These are phyloP conservation scores for Ceratitis capitata DNA, from an alignment of 1,140 invertebrate genomes.

Conservation along the genomic window DNA sequence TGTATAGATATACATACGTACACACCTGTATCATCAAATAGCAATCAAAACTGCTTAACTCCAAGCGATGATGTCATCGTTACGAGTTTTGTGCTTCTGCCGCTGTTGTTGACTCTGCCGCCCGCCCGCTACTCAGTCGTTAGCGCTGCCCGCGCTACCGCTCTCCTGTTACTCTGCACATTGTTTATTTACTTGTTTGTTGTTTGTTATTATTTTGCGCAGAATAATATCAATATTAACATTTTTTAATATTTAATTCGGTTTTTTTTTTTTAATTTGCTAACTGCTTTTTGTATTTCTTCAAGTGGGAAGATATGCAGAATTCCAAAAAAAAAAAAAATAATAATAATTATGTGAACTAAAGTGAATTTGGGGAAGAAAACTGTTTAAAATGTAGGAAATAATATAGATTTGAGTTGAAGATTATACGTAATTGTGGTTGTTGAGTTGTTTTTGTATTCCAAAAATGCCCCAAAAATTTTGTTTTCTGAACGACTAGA, in stretches of 20 bases:
- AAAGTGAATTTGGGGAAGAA: neutral
- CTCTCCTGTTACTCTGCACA: neutral
- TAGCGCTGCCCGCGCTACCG: neutral
- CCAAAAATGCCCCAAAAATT: too few species aligned
- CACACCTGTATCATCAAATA: neutral
- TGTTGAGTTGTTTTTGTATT: too few species aligned
- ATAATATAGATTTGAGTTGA: too few species aligned
- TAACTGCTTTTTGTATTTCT: too few species aligned
- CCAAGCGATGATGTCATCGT: neutral
- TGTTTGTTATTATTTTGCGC: conserved; percentile 7
- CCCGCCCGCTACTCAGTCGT: neutral
- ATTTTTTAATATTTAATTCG: neutral
- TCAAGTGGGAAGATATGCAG: too few species aligned
- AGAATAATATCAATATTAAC: neutral
- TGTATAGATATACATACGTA: neutral
- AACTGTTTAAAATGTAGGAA: neutral
- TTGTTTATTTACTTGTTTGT: neutral
- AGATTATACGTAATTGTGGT: too few species aligned
- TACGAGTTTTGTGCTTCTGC: too few species aligned
- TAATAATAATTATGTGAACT: too few species aligned
- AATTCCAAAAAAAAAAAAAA: too few species aligned
- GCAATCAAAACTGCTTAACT: neutral
- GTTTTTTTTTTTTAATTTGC: neutral
- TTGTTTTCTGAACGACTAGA: too few species aligned
- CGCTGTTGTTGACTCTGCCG: neutral